Percentiles rank a stretch among this genome's conserved stretches.
phyloP scores from a whole-genome alignment of 2,113 vertebrate genomes.

The Varanus komodoensis region DNA sequence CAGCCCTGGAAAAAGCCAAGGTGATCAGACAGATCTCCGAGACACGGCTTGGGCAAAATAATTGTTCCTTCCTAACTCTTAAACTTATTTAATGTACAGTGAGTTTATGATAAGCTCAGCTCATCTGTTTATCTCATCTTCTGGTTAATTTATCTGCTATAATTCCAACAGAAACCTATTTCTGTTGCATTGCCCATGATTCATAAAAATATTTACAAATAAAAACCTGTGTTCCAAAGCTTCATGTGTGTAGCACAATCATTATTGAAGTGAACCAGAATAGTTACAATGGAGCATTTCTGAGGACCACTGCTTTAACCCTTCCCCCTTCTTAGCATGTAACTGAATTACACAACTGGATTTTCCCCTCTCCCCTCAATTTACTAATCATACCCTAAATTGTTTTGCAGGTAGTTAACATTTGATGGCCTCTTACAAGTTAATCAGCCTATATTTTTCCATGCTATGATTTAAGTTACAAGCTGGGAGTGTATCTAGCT shows the following conservation, averaged over 20 bases:
- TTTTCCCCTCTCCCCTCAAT: not conserved
- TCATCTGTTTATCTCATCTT: not conserved
- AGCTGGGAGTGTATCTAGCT: not conserved
- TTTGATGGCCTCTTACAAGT: not conserved
- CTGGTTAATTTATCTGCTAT: not conserved
- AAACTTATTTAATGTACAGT: not conserved
- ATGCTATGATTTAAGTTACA: not conserved
- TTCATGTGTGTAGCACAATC: not conserved
- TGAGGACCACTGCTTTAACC: not conserved
- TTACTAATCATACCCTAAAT: not conserved
- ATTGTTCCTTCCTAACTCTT: not conserved
- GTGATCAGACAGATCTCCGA: not conserved
- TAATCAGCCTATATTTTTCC: not conserved
- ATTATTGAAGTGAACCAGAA: not conserved
- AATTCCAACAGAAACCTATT: not conserved
- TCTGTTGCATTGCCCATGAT: no score
- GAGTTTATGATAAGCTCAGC: not conserved
- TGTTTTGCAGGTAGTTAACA: not conserved
- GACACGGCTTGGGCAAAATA: not conserved
- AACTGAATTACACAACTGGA: not conserved
- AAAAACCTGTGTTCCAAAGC: not conserved
- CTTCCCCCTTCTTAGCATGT: not conserved
- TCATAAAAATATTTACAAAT: not conserved
- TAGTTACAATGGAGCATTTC: not conserved
- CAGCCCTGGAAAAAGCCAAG: not conserved